phyloP scores from a whole-genome alignment of 2,113 vertebrate species.

The Daphoenositta chrysoptera region DNA sequence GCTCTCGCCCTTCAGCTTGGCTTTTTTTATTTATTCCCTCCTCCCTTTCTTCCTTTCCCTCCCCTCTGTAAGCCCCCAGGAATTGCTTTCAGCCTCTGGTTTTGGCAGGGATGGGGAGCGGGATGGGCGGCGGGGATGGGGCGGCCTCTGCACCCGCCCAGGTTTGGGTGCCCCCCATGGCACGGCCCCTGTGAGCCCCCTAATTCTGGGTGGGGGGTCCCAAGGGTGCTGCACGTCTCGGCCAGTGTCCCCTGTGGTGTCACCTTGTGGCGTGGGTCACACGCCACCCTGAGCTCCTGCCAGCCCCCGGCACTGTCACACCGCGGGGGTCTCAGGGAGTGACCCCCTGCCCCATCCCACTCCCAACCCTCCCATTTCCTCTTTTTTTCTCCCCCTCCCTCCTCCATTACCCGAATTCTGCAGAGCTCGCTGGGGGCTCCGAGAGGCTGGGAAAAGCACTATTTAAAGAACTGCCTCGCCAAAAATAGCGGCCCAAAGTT shows the following conservation, averaged over 20 bases:
- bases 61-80: slow-evolving; percentile 75
- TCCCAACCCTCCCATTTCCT: no score
- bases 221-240: background rate
- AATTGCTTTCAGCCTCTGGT: slow-evolving; percentile 65
- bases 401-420: background rate
- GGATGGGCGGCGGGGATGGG: background rate
- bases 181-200: background rate
- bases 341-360: background rate
- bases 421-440: fast-evolving
- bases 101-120: slow-evolving; percentile 3
- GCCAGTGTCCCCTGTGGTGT: background rate
- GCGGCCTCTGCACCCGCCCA: background rate
- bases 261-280: no score
- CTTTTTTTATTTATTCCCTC: background rate
- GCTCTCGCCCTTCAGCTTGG: slow-evolving; percentile 14
- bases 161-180: background rate
- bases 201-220: background rate
- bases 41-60: background rate
- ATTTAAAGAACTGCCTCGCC: slow-evolving; percentile 7
- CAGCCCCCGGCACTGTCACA: background rate
- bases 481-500: background rate
- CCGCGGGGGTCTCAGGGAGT: fast-evolving
- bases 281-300: background rate
- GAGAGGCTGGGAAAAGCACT: background rate
- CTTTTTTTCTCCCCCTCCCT: background rate